Percentiles rank a stretch among this genome's conserved stretches.
These are phyloP conservation scores for Scolopax mira DNA, from an alignment of 2,113 vertebrate species.

Conservation along the genomic window DNA sequence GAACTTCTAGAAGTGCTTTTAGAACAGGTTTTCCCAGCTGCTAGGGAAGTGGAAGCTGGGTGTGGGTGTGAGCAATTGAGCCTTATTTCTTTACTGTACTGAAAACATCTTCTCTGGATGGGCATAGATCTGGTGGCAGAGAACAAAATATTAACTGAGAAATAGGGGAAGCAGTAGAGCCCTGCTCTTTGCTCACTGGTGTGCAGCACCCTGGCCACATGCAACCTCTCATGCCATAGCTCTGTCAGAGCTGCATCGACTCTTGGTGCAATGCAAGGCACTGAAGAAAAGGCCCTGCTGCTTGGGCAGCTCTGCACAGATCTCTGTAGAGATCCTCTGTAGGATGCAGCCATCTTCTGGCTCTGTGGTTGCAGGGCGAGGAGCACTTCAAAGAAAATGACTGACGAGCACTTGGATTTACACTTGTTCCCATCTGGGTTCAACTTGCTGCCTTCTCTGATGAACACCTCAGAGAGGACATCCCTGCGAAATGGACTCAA, in stretches of 20 bases:
- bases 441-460: neutral
- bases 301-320: neutral
- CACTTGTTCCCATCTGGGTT: neutral
- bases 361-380: neutral
- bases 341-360: neutral
- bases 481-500: neutral
- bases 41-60: neutral
- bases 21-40: neutral
- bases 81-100: neutral
- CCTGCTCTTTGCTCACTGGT: neutral
- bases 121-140: neutral
- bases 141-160: neutral
- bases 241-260: neutral
- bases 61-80: neutral
- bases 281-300: neutral
- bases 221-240: neutral
- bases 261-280: neutral
- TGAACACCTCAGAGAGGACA: neutral
- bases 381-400: neutral
- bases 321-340: rapidly evolving
- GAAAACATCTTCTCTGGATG: neutral
- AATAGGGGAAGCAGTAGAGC: neutral
- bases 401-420: neutral
- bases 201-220: neutral
- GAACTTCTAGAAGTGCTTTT: neutral